Conservation (phyloP, 1,140 invertebrate genomes). For the Penaeus japonicus region DNA sequence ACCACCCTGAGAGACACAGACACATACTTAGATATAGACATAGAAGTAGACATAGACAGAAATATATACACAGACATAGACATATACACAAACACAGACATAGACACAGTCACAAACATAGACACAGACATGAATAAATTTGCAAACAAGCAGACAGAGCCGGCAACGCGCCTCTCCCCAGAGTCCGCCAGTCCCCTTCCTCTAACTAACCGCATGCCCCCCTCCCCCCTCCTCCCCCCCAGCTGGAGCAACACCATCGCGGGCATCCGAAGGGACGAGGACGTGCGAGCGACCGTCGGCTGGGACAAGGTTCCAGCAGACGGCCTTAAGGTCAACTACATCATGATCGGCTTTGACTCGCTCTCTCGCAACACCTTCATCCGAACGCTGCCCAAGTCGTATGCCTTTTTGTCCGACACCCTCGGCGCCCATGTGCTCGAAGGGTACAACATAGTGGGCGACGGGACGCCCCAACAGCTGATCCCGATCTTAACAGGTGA, state of each 20-base stretch:
- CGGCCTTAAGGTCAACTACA: constrained; percentile 75
- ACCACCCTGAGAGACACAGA: too few species aligned
- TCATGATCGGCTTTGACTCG: constrained; percentile 93
- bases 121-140: neutral
- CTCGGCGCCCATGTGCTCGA: constrained; percentile 77
- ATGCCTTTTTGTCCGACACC: constrained; percentile 71
- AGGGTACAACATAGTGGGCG: constrained; percentile 92
- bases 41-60: too few species aligned
- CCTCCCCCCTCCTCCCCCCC: constrained; percentile 51
- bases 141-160: neutral
- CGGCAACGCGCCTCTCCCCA: too few species aligned
- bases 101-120: neutral
- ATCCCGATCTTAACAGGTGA: constrained; percentile 87
- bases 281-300: constrained; percentile 64
- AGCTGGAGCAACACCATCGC: constrained; percentile 71
- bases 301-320: constrained; percentile 68
- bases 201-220: too few species aligned
- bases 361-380: constrained; percentile 86
- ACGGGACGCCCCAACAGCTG: constrained; percentile 91
- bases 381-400: constrained; percentile 83
- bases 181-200: too few species aligned
- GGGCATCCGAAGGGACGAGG: constrained; percentile 68
- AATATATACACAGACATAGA: neutral
- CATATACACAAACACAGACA: neutral
- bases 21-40: too few species aligned